Percentiles rank a stretch among this genome's conserved stretches.
phyloP scores from a whole-genome alignment of 2,888 invertebrate species.

The Lasioglossum zephyrum region DNA sequence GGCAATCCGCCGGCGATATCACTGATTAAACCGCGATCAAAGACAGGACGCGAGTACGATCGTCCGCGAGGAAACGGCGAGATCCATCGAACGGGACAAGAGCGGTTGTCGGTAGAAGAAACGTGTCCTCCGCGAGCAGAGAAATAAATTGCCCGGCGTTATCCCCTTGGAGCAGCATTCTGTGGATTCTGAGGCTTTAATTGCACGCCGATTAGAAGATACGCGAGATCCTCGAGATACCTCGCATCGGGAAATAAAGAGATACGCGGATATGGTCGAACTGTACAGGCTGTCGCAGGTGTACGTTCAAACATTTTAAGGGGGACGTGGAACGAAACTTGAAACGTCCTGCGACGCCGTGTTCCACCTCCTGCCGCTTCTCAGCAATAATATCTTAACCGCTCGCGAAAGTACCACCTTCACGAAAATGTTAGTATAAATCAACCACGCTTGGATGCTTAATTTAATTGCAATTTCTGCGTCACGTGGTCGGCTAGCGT shows the following conservation, averaged over 20 bases:
- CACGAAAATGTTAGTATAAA: neutral
- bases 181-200: conserved; percentile 18
- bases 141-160: conserved; percentile 14
- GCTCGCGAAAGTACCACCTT: neutral
- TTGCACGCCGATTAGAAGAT: conserved; percentile 2
- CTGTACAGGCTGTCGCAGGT: neutral
- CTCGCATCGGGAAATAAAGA: conserved; percentile 1
- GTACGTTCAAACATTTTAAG: neutral
- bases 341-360: neutral
- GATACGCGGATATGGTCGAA: conserved; percentile 57
- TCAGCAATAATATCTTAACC: neutral
- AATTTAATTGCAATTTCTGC: neutral
- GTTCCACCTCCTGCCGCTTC: neutral
- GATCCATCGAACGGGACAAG: conserved; percentile 10
- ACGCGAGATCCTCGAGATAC: neutral
- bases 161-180: conserved; percentile 1
- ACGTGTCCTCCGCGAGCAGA: conserved; percentile 1
- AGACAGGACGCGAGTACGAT: conserved; percentile 13
- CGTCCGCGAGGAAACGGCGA: neutral
- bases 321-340: conserved; percentile 1
- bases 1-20: conserved; percentile 24
- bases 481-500: too few species aligned
- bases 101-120: conserved; percentile 26
- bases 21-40: conserved; percentile 34
- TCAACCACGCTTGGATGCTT: neutral